phyloP scores from a whole-genome alignment of 2,888 invertebrate species.

The Fragum sueziense region DNA sequence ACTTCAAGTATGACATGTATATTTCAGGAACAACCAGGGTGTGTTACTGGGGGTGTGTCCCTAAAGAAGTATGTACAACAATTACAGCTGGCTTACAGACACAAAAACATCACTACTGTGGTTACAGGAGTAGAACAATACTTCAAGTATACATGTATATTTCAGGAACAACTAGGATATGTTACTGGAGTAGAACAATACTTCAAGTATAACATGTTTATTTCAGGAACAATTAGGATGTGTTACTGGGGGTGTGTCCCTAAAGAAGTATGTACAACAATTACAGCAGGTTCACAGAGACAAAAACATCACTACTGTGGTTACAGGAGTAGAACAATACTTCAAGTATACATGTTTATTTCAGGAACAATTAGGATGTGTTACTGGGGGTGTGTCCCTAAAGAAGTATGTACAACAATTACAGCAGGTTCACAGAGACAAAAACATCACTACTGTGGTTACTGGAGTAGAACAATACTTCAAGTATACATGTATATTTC shows the following conservation, averaged over 20 bases:
- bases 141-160: no score
- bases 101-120: conserved; percentile 67
- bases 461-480: conserved; percentile 77
- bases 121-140: conserved; percentile 77
- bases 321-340: conserved; percentile 76
- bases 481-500: no score
- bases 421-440: conserved; percentile 55
- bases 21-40: conserved; percentile 59
- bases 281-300: conserved; percentile 57
- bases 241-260: conserved; percentile 46
- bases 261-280: conserved; percentile 66
- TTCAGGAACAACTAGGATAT: no score
- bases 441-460: conserved; percentile 70
- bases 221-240: conserved; percentile 59
- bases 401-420: conserved; percentile 66
- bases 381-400: conserved; percentile 56
- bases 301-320: conserved; percentile 68
- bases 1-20: conserved; percentile 80
- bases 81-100: conserved; percentile 55
- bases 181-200: no score
- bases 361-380: conserved; percentile 58
- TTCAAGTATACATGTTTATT: conserved; percentile 78
- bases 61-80: conserved; percentile 66
- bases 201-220: no score
- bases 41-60: conserved; percentile 45